Evolutionary conservation across 1,140 invertebrate species (phyloP).

Genomic region (Trigoniulus corallinus): DNA sequence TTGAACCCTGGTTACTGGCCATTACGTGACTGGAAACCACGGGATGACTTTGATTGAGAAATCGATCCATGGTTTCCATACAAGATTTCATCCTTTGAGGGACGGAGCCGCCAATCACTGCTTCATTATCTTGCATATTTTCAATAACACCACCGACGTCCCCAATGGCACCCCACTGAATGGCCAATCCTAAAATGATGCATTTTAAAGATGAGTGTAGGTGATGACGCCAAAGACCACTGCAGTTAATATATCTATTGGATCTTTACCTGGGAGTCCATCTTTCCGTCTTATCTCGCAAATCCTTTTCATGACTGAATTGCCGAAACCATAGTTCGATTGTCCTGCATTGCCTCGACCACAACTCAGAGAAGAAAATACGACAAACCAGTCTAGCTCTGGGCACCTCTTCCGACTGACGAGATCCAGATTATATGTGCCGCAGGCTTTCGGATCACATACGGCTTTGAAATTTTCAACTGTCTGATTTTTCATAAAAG

Average conservation of each 20-base stretch:
- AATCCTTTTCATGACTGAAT: constrained; percentile 94
- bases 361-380: too few species aligned
- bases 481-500: constrained; percentile 75
- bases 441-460: constrained; percentile 36
- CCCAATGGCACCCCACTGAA: too few species aligned
- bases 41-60: too few species aligned
- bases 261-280: constrained; percentile 51
- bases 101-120: too few species aligned
- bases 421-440: constrained; percentile 53
- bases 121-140: constrained; percentile 74
- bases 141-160: constrained; percentile 86
- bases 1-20: constrained; percentile 49
- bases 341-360: too few species aligned
- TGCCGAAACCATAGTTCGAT: constrained; percentile 90
- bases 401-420: constrained; percentile 54
- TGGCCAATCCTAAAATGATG: too few species aligned
- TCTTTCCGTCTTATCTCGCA: constrained; percentile 56
- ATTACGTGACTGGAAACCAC: too few species aligned
- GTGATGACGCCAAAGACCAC: too few species aligned
- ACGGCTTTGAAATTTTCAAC: constrained; percentile 33
- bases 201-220: too few species aligned
- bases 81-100: too few species aligned
- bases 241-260: too few species aligned
- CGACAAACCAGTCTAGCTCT: constrained; percentile 66
- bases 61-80: too few species aligned